phyloP scores from a whole-genome alignment of 2,797 vertebrate species.

The Hephaestus fuliginosus region DNA sequence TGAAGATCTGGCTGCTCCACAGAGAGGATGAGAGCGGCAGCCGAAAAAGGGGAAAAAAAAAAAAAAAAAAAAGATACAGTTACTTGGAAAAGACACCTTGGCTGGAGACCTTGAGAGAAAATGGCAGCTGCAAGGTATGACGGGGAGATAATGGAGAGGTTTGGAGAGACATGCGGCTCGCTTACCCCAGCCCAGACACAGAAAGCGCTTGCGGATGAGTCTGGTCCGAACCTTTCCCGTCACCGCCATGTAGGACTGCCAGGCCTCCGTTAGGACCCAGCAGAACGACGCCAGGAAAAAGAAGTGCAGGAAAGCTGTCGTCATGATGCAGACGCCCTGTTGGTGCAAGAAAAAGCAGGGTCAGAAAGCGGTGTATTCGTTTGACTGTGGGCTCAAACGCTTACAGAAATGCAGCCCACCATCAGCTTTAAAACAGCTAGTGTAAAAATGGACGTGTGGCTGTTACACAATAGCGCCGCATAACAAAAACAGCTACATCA shows the following conservation, averaged over 20 bases:
- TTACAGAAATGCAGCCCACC: conserved; percentile 2
- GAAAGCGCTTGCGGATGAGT: conserved; percentile 97
- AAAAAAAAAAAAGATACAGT: conserved; percentile 40
- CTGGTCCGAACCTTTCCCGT: conserved; percentile 98
- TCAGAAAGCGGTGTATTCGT: conserved; percentile 55
- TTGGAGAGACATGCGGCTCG: conserved; percentile 48
- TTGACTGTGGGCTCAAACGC: not conserved
- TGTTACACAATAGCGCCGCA: not conserved
- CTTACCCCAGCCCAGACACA: conserved; percentile 99
- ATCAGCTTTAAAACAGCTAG: not conserved
- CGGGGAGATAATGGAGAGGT: conserved; percentile 54
- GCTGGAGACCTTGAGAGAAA: conserved; percentile 55
- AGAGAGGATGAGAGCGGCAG: conserved; percentile 43
- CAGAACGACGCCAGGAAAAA: conserved; percentile 99
- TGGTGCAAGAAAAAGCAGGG: conserved; percentile 21
- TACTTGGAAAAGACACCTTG: conserved; percentile 55
- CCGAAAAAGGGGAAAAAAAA: not conserved
- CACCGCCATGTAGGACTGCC: conserved; percentile 99
- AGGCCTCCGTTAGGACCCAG: conserved; percentile 99
- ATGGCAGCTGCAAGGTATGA: conserved; percentile 60
- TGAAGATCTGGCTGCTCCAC: conserved; percentile 56
- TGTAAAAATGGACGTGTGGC: not conserved
- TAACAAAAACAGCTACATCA: conserved; percentile 10
- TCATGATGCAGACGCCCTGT: conserved; percentile 97
- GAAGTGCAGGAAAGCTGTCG: conserved; percentile 99